A percentile compares a stretch with the other conserved stretches of the same genome.
Evolutionary conservation across 2,797 vertebrate species (phyloP).

Genomic region (Meda fulgida): DNA sequence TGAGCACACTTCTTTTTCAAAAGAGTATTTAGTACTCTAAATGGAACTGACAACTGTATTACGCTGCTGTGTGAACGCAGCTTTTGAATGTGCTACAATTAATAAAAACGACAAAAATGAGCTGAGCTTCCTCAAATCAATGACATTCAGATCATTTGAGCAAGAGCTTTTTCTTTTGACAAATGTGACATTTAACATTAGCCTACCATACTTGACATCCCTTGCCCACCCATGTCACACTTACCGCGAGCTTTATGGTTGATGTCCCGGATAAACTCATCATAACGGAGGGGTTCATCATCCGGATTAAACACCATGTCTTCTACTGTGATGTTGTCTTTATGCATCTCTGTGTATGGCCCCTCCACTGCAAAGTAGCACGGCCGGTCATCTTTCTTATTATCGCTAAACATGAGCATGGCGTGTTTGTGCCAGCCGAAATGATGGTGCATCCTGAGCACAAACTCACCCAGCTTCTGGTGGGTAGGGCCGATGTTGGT

Average conservation of each 20-base stretch:
- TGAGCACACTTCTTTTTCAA: neutral
- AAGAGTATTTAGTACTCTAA: neutral
- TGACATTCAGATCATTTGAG: neutral
- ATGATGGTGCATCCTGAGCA: slow-evolving; percentile 75
- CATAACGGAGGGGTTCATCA: slow-evolving; percentile 68
- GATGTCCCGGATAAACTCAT: slow-evolving; percentile 76
- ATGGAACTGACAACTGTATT: neutral
- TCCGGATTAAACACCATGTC: slow-evolving; percentile 72
- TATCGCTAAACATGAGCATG: slow-evolving; percentile 81
- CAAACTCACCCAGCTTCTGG: slow-evolving; percentile 85
- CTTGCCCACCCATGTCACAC: slow-evolving; percentile 36
- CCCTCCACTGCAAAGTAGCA: slow-evolving; percentile 88
- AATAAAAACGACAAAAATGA: neutral
- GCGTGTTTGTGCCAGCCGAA: slow-evolving; percentile 83
- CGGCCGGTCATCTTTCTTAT: slow-evolving; percentile 77
- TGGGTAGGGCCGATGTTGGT: slow-evolving; percentile 88
- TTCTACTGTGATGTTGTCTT: slow-evolving; percentile 72
- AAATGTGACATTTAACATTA: neutral
- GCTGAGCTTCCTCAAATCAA: neutral
- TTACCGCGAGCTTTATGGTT: slow-evolving; percentile 79
- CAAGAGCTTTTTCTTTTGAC: slow-evolving; percentile 12
- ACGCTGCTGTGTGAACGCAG: neutral
- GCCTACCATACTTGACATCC: neutral
- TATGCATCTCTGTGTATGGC: slow-evolving; percentile 71
- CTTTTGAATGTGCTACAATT: neutral